phyloP scores from a whole-genome alignment of 2,797 vertebrate genomes.

The Otus scops region DNA sequence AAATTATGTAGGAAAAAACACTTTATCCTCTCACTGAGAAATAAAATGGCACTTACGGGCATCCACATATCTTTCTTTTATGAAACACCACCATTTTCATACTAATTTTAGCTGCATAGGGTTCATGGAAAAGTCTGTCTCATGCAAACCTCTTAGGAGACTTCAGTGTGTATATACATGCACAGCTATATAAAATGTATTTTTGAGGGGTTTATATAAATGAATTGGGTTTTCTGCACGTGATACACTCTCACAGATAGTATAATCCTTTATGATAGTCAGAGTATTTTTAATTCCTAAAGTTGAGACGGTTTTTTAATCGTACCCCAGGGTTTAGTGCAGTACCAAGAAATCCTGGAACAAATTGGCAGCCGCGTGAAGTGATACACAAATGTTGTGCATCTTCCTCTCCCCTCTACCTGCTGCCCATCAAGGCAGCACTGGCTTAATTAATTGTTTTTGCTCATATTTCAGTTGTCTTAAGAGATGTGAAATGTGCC shows the following conservation, averaged over 20 bases:
- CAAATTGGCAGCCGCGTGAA: rapidly evolving
- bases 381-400: rapidly evolving
- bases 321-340: rapidly evolving
- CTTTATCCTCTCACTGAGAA: conserved; percentile 85
- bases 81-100: conserved; percentile 79
- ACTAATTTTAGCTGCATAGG: conserved; percentile 78
- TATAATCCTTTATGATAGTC: rapidly evolving
- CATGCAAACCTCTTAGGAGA: not conserved
- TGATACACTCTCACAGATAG: rapidly evolving
- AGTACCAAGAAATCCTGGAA: not conserved
- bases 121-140: conserved; percentile 69
- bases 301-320: not conserved
- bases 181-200: not conserved
- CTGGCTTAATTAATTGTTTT: not conserved
- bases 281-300: rapidly evolving
- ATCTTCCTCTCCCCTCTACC: not conserved
- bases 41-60: conserved; percentile 84
- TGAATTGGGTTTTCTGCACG: rapidly evolving
- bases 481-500: not conserved
- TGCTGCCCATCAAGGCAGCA: not conserved
- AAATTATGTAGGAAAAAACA: conserved; percentile 87
- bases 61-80: conserved; percentile 80
- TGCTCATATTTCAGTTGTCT: not conserved
- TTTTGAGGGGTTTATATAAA: not conserved
- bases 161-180: not conserved